Percentiles rank a stretch among this genome's conserved stretches.
These are phyloP conservation scores for Oreochromis grahami DNA, from an alignment of 2,797 vertebrate genomes.

Conservation along the genomic window DNA sequence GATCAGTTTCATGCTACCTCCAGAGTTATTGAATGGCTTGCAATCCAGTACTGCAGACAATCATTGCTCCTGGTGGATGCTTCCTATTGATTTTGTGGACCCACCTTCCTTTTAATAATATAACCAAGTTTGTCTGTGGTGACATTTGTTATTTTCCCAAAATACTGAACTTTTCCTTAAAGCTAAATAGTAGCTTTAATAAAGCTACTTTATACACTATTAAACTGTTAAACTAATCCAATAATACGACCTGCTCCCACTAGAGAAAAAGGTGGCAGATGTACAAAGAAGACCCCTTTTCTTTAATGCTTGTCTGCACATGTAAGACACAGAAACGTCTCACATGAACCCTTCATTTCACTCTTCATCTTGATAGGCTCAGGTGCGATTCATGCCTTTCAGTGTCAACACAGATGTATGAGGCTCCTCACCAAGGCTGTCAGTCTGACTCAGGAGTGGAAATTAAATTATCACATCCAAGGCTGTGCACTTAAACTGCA, in stretches of 20 bases:
- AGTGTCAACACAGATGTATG: slow-evolving; percentile 50
- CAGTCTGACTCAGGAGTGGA: slow-evolving; percentile 30
- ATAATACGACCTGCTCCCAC: neutral
- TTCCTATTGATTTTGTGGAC: neutral
- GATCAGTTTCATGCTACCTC: neutral
- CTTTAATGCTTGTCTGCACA: slow-evolving; percentile 1
- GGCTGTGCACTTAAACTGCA: slow-evolving; percentile 18
- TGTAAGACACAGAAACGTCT: slow-evolving; percentile 22
- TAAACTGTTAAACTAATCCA: neutral
- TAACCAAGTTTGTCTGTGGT: neutral
- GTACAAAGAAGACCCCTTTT: neutral
- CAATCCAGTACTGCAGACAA: neutral
- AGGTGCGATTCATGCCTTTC: slow-evolving; percentile 49
- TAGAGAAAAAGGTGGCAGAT: neutral
- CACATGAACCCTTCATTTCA: slow-evolving; percentile 35
- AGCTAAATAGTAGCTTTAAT: too few relatives aligned
- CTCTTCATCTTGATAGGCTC: slow-evolving; percentile 22
- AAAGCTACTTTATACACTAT: neutral
- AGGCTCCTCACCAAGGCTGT: slow-evolving; percentile 36
- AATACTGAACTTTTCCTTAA: neutral
- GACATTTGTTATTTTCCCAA: neutral
- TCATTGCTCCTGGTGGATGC: neutral
- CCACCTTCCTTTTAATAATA: neutral
- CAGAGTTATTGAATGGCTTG: neutral
- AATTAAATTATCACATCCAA: slow-evolving; percentile 56